Conservation (phyloP, 2,888 invertebrate species). For the Noctua pronuba region DNA sequence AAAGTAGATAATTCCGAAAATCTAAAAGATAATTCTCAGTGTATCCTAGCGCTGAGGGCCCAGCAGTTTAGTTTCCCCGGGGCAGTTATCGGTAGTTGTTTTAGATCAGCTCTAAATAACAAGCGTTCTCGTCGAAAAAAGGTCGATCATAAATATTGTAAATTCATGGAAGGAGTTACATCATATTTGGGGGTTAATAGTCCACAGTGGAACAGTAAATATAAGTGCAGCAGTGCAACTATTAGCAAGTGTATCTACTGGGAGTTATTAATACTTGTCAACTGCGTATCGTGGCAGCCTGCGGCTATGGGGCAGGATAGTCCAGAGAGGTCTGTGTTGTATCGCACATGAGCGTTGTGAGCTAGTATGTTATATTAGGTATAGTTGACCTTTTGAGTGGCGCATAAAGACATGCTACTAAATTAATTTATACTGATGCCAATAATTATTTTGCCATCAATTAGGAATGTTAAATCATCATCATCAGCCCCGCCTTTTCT, state of each 20-base stretch:
- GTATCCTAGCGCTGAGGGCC: neutral
- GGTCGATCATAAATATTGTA: slow-evolving; percentile 25
- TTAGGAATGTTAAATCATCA: neutral
- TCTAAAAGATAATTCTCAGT: slow-evolving; percentile 1
- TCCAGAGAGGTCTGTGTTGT: neutral
- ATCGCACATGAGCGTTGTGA: neutral
- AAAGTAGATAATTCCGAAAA: neutral
- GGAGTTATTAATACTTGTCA: slow-evolving; percentile 17
- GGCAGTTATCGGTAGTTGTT: slow-evolving; percentile 3
- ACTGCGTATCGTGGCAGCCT: slow-evolving; percentile 6
- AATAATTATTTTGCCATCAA: neutral
- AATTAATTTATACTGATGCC: neutral
- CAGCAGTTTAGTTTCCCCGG: neutral
- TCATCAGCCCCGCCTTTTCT: neutral
- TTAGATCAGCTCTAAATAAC: neutral
- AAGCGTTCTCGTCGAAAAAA: slow-evolving; percentile 2
- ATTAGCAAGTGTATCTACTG: slow-evolving; percentile 4
- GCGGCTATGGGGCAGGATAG: neutral
- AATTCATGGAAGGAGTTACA: slow-evolving; percentile 26
- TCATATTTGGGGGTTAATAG: slow-evolving; percentile 3
- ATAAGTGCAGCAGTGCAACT: slow-evolving; percentile 12
- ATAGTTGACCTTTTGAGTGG: too few species aligned
- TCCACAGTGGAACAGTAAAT: slow-evolving; percentile 15
- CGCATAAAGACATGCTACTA: neutral
- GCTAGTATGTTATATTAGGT: neutral